Evolutionary conservation across 1,140 invertebrate genomes (phyloP).

Genomic region (Diprion similis): DNA sequence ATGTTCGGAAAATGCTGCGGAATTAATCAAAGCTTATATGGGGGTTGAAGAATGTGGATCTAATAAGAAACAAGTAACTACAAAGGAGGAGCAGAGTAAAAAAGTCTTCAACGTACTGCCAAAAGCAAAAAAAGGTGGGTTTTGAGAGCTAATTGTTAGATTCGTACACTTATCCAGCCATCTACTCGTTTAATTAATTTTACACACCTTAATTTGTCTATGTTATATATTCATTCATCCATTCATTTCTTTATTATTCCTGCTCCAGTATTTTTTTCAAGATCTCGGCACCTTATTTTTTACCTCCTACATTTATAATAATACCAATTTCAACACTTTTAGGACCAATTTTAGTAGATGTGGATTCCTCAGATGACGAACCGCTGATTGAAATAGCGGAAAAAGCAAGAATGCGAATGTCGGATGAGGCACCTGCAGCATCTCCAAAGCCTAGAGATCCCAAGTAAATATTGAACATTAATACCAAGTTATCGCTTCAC

Average conservation of each 20-base stretch:
- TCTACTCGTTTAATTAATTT: constrained; percentile 14
- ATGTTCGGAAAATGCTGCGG: constrained; percentile 72
- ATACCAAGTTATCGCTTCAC: background rate
- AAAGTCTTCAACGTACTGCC: constrained; percentile 59
- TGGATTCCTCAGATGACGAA: constrained; percentile 80
- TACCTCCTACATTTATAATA: background rate
- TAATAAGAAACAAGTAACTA: constrained; percentile 56
- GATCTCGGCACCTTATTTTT: too few species aligned
- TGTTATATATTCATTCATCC: constrained; percentile 8
- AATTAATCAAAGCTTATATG: constrained; percentile 74
- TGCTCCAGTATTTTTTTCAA: too few species aligned
- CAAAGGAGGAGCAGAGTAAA: constrained; percentile 57
- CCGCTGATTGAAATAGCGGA: constrained; percentile 75
- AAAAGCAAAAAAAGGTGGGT: constrained; percentile 58
- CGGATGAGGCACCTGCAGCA: constrained; percentile 51
- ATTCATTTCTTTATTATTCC: constrained; percentile 19
- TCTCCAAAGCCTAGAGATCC: constrained; percentile 60
- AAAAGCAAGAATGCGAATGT: constrained; percentile 63
- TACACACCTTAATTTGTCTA: background rate
- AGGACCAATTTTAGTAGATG: constrained; percentile 60
- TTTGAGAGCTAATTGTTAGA: too few species aligned
- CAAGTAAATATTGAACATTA: constrained; percentile 44
- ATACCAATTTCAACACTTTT: constrained; percentile 31
- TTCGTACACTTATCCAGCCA: too few species aligned
- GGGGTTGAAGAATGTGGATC: constrained; percentile 65